Evolutionary conservation across 2,888 invertebrate genomes (phyloP), one percentile per base, ranked within the genome.

Genomic region (Nomada ferruginata): DNA sequence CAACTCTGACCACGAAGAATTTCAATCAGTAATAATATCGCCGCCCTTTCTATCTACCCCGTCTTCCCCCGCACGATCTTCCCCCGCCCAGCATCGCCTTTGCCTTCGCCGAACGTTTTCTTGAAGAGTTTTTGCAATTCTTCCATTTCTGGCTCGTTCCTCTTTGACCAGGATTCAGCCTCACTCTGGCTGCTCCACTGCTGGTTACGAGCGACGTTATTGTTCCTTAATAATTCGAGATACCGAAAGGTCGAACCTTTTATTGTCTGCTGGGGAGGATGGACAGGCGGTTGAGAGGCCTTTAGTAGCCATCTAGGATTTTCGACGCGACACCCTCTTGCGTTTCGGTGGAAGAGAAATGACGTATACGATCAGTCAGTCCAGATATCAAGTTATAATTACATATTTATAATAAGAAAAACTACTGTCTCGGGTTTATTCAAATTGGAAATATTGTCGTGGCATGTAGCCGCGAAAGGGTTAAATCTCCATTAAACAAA

Each of bases 21-120:
- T 89, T 89, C 89, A 89, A 89, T 89, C 89, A 89, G 89, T 85
- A 89, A 89, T 89, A 89, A 89, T 88, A 87, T 84, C 84, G 86
- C 85, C 71, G 72, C 70, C 76, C 82, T 82, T 78, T 79, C 86
- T 68, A 74, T 87, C 88, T 76, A 73, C 47, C 55, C 55, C n/a
- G 47, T 61, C 53, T 72, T 52, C 23, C 23, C 53, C 61, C 66
- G 23, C 60, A 36, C 70, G n/a, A 60, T 63, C 52, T 23, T 68
- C 36, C 50, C 26, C 42, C 50, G 73, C 11, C 36, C 1, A 4
- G 20, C 10, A 36, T 36, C 36, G 9, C 44, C 11, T 13, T 44
- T 61, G 36, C 64, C 9, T 42, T 53, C 68, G 26, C 26, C 26
- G n/a, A 36, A 52, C 55, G 53, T 57, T 64, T 42, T 55, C 71